Evolutionary conservation across 2,113 vertebrate genomes (phyloP).

Genomic region (Pseudorectes ferrugineus): DNA sequence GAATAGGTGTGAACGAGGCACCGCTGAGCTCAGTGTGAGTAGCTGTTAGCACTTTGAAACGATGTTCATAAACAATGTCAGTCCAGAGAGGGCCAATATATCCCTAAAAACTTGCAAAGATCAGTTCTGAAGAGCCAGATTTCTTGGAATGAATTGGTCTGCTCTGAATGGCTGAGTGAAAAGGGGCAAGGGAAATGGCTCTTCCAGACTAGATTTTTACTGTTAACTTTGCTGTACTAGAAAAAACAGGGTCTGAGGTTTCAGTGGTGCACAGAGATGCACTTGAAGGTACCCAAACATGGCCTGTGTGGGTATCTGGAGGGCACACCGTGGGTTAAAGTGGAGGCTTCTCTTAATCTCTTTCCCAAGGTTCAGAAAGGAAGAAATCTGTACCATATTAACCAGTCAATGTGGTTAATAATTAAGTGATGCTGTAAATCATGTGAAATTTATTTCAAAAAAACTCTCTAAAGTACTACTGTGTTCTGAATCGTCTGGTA

Average conservation of each 20-base stretch:
- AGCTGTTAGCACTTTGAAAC: background rate
- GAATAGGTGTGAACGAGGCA: background rate
- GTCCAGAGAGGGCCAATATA: background rate
- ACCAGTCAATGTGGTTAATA: background rate
- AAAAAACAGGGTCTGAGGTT: background rate
- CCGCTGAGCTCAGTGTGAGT: background rate
- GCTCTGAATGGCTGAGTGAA: background rate
- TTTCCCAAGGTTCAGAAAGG: background rate
- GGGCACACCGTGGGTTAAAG: background rate
- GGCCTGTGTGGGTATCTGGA: background rate
- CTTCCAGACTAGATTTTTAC: background rate
- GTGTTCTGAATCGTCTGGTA: background rate
- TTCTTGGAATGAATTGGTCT: background rate
- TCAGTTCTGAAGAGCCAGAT: background rate
- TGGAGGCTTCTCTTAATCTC: background rate
- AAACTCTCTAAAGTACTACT: background rate
- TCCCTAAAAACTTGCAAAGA: background rate
- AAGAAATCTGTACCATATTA: background rate
- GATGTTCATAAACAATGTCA: background rate
- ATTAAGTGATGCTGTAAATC: background rate
- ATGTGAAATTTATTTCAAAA: background rate
- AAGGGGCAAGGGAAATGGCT: background rate
- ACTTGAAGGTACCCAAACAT: background rate
- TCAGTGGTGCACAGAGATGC: fast-evolving
- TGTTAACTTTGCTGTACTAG: background rate